Percentiles rank a stretch among this genome's conserved stretches.
Evolutionary conservation across 2,797 vertebrate species (phyloP).

Genomic region (Rhyacichthys aspro): DNA sequence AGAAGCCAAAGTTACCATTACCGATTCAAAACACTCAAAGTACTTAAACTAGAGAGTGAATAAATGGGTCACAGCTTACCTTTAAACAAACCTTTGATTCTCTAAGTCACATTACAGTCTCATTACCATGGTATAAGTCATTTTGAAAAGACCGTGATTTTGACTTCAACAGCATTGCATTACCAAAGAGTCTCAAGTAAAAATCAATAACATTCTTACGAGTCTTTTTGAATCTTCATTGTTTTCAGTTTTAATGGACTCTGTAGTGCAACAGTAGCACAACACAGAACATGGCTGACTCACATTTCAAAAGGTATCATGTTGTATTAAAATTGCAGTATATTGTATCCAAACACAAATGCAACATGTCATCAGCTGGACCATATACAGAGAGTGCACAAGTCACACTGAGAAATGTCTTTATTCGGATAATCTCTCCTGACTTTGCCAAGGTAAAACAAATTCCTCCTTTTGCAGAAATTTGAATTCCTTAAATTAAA

Average conservation of each 20-base stretch:
- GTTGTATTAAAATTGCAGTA: not conserved
- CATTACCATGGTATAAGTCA: too few species aligned
- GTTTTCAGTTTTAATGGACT: not conserved
- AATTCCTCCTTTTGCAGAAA: slow-evolving; percentile 22
- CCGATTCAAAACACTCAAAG: too few species aligned
- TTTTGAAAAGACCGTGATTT: too few species aligned
- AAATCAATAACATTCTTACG: not conserved
- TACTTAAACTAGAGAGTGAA: too few species aligned
- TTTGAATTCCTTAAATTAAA: slow-evolving; percentile 24
- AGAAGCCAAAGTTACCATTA: too few species aligned
- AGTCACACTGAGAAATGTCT: slow-evolving; percentile 9
- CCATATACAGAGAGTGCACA: not conserved
- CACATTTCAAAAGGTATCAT: not conserved
- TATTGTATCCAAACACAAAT: slow-evolving; percentile 2
- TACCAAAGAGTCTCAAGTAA: not conserved
- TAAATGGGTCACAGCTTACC: too few species aligned
- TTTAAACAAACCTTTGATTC: too few species aligned
- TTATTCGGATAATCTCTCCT: slow-evolving; percentile 21
- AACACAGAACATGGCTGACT: not conserved
- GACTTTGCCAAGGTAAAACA: slow-evolving; percentile 6
- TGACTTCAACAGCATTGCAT: too few species aligned
- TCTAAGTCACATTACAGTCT: too few species aligned
- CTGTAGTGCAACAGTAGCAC: not conserved
- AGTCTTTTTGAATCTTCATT: not conserved
- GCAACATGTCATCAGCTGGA: not conserved